Percentiles rank a stretch among this genome's conserved stretches.
Conservation (phyloP, 1,140 invertebrate genomes). For the Tigriopus japonicus region DNA sequence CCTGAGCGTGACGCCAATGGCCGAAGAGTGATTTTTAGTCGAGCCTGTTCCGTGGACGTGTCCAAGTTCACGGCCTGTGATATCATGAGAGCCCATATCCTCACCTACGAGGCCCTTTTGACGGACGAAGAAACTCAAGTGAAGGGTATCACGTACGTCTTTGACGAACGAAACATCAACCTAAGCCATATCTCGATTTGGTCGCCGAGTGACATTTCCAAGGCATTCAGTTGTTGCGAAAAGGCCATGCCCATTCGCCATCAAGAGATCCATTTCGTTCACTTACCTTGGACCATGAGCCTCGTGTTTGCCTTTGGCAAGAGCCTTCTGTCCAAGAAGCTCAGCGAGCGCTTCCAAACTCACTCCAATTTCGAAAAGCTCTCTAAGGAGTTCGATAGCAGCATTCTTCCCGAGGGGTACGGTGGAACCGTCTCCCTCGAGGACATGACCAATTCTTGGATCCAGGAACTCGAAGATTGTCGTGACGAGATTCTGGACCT, state of each 20-base stretch:
- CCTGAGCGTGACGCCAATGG: constrained; percentile 48
- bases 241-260: constrained; percentile 68
- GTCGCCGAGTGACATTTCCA: constrained; percentile 53
- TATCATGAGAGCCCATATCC: constrained; percentile 40
- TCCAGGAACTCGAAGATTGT: constrained; percentile 28
- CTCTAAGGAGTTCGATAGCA: not conserved
- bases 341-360: constrained; percentile 44
- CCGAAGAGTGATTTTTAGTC: constrained; percentile 42
- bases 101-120: constrained; percentile 49
- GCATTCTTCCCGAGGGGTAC: constrained; percentile 5
- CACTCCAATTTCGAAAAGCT: constrained; percentile 25
- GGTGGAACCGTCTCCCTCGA: not conserved
- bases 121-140: constrained; percentile 47
- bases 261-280: constrained; percentile 62
- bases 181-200: constrained; percentile 61
- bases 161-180: constrained; percentile 58
- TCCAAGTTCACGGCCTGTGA: constrained; percentile 39
- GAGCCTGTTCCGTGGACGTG: constrained; percentile 39
- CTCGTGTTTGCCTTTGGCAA: constrained; percentile 57
- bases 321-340: constrained; percentile 55
- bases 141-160: constrained; percentile 40
- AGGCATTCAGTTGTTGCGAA: constrained; percentile 38
- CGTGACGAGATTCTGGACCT: constrained; percentile 27
- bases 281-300: constrained; percentile 50
- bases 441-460: not conserved